Base-by-base conservation (phyloP, 2,797 vertebrate genomes). In the Cacajao melanocephalus region DNA sequence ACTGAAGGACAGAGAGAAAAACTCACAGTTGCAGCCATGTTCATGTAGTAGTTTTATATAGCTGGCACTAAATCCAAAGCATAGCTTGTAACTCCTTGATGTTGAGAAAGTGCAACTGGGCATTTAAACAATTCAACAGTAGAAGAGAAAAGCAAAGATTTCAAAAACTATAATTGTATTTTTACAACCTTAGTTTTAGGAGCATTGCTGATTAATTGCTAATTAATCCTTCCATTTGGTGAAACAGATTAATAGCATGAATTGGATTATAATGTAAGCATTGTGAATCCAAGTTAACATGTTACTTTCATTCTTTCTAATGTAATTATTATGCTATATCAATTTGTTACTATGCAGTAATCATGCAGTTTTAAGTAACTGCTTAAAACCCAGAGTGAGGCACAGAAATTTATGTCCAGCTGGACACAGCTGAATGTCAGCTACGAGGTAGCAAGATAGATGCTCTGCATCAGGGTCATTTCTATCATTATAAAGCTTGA, bases 401-500 rank as follows among this genome's bases (percentile, higher is more conserved):
- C 36, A 80, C 61, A 58, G 75, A 94, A 64, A 82, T 61, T 91
- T 33, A 46, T 61, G 30, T 17, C 75, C 76, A 91, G 64, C 44
- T 96, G 93, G 89, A 80, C 91, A 48, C 72, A 73, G 24, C 70
- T 83, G 76, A 84, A 50, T 95, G 93, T 86, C 82, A 96, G 55
- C 72, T 93, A 73, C 50, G 44, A 90, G 73, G 55, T 24, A 76
- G 22, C 58, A 64, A 84, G 91, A 90, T 61, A 75, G 82, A 80
- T 88, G 52, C 72, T 94, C 9, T 44, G 50, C 15, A 22, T 44
- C 30, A 80, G 57, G 57, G 33, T 83, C 94, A 94, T 81, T 87
- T 30, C n/a, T 89, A 57, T 73, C 90, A 33, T 96, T 97, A 46
- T 73, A 81, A 93, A 95, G 70, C 85, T 91, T 92, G 48, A 84